phyloP scores from a whole-genome alignment of 2,113 vertebrate species.

The Ailuropoda melanoleuca region DNA sequence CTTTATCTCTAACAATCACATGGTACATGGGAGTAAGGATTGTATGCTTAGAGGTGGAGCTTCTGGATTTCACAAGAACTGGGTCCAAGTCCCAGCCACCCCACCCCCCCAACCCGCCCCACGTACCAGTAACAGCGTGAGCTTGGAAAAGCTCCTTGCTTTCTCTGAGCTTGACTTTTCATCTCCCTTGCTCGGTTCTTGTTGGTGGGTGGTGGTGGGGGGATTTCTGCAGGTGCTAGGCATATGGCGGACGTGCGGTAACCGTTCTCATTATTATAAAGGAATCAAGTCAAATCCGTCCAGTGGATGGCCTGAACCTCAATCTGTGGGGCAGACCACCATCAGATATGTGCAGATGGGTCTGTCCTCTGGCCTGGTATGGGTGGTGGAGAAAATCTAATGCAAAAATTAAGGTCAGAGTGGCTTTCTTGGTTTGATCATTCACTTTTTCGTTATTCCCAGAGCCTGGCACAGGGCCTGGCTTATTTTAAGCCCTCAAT shows the following conservation, averaged over 20 bases:
- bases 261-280: not conserved
- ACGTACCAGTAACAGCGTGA: not conserved
- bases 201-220: not conserved
- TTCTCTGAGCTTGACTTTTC: not conserved
- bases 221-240: not conserved
- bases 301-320: not conserved
- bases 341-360: not conserved
- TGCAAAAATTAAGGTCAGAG: not conserved
- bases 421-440: not conserved
- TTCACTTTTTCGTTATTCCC: not conserved
- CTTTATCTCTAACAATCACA: not conserved
- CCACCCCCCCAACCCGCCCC: not conserved
- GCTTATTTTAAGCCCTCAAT: not conserved
- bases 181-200: not conserved
- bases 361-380: not conserved
- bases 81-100: not conserved
- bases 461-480: not conserved
- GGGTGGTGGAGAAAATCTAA: not conserved
- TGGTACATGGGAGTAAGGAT: fast-evolving
- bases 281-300: not conserved
- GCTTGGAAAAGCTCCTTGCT: not conserved
- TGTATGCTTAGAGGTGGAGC: not conserved
- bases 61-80: not conserved
- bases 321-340: not conserved
- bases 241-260: not conserved